Evolutionary conservation across 2,888 invertebrate species (phyloP), one percentile per base, ranked within the genome.

Genomic region (Scelioninae gen. 2): DNA sequence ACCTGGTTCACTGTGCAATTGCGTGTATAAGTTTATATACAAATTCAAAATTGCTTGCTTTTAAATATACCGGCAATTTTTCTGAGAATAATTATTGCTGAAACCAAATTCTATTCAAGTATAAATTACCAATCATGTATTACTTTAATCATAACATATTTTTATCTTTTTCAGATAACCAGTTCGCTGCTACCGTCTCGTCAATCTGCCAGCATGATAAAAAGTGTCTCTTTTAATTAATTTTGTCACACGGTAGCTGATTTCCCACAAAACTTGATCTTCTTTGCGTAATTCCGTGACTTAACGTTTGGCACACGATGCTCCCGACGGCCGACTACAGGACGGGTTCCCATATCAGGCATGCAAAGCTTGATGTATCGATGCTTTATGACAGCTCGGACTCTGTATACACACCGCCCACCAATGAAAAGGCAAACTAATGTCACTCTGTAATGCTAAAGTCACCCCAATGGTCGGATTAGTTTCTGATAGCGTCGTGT

Each of bases 361-460:
- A 85, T 85, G 85, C 85, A 86, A 86, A 86, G 85, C 86, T 81
- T 86, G 85, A 86, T 86, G 85, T 84, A 86, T 85, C 84, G 85
- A 85, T 81, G 83, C 81, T 83, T 82, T 82, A 82, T 83, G 83
- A 83, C 80, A 70, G 73, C 65, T 43, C 25, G 71, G 58, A 70
- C 46, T 68, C 53, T 71, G 77, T 81, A 84, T 81, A 85, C 84
- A 84, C 79, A 84, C 83, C 84, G 83, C 85, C 84, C 82, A 84
- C 81, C 81, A 80, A 78, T 79, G 78, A 78, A 79, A 78, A 77
- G 78, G 75, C 77, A 60, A 69, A 76, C 76, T 73, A 72, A 74
- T 77, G 79, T 80, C 78, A 76, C 73, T 76, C 76, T 71, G 78
- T 71, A 72, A 77, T 74, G 76, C 76, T 76, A 79, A 83, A 84